These are phyloP conservation scores for Dryocosmus kuriphilus DNA, from an alignment of 2,888 invertebrate species.

Conservation along the genomic window DNA sequence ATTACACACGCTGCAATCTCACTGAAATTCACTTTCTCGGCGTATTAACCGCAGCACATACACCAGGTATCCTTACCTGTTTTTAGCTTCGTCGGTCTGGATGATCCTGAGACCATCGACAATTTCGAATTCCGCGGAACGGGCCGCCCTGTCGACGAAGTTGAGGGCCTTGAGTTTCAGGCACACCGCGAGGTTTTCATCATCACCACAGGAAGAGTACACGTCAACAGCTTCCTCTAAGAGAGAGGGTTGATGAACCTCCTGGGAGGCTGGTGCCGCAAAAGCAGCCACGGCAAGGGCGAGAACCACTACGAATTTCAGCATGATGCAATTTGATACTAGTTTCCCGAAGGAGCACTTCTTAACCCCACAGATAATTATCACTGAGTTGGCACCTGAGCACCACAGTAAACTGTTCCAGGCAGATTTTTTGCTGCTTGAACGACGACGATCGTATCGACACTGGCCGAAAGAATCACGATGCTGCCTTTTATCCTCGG, in stretches of 20 bases:
- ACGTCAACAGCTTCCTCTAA: slow-evolving; percentile 73
- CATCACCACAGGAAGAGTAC: slow-evolving; percentile 81
- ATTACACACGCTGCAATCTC: slow-evolving; percentile 15
- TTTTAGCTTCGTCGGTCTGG: slow-evolving; percentile 77
- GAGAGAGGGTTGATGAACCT: slow-evolving; percentile 64
- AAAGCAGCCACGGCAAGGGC: slow-evolving; percentile 67
- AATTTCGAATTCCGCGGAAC: slow-evolving; percentile 79
- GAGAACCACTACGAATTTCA: slow-evolving; percentile 70
- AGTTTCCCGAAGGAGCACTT: slow-evolving; percentile 4
- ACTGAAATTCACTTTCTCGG: slow-evolving; percentile 29
- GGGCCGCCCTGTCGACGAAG: slow-evolving; percentile 86
- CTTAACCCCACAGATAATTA: slow-evolving; percentile 18
- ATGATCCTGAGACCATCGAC: slow-evolving; percentile 78
- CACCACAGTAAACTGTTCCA: slow-evolving; percentile 14
- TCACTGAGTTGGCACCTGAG: slow-evolving; percentile 24
- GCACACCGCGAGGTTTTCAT: slow-evolving; percentile 85
- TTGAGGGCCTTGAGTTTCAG: slow-evolving; percentile 88
- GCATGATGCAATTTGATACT: slow-evolving; percentile 63
- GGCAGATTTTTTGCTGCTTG: slow-evolving; percentile 63
- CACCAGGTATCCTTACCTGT: slow-evolving; percentile 68
- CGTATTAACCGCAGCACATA: background rate
- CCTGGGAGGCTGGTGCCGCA: slow-evolving; percentile 71
- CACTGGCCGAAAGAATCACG: slow-evolving; percentile 77
- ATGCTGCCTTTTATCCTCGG: slow-evolving; percentile 77
- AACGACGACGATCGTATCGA: slow-evolving; percentile 76